Percentiles rank a stretch among this genome's conserved stretches.
Conservation (phyloP, 2,888 invertebrate genomes). For the Invenusta paracnida region DNA sequence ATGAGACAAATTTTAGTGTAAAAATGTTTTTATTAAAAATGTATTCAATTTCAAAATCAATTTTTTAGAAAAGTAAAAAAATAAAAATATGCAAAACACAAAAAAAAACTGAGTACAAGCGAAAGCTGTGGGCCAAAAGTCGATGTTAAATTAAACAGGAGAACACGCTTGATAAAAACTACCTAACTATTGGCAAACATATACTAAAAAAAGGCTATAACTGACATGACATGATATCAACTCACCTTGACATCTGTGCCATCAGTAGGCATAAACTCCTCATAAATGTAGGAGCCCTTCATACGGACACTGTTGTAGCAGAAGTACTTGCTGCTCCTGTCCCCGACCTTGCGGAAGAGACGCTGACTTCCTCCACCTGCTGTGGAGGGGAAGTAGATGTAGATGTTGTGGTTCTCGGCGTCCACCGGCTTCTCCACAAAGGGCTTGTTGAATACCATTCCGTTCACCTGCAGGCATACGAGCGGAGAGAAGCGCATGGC, state of each 20-base stretch:
- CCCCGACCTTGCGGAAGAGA: constrained; percentile 81
- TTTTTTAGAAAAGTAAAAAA: too few species aligned
- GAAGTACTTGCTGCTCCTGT: constrained; percentile 89
- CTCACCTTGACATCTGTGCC: constrained; percentile 72
- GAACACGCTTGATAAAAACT: too few species aligned
- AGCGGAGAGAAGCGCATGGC: neutral
- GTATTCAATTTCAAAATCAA: too few species aligned
- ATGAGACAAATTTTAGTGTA: too few species aligned
- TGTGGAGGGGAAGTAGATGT: constrained; percentile 96
- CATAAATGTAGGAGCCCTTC: constrained; percentile 96
- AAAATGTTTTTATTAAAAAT: too few species aligned
- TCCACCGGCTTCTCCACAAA: constrained; percentile 99
- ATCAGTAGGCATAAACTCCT: constrained; percentile 99
- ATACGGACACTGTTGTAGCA: constrained; percentile 77
- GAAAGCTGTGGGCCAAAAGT: too few species aligned
- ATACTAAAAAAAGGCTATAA: too few species aligned
- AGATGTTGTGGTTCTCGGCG: constrained; percentile 98
- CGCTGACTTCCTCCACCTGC: constrained; percentile 94
- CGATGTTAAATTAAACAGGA: too few species aligned
- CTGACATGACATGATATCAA: too few species aligned
- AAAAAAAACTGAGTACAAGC: too few species aligned
- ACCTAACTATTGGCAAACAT: too few species aligned
- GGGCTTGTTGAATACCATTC: constrained; percentile 84
- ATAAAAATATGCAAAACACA: too few species aligned
- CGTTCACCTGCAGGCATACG: constrained; percentile 62